Evolutionary conservation across 1,140 invertebrate species (phyloP).

Genomic region (Zaprionus vittiger): DNA sequence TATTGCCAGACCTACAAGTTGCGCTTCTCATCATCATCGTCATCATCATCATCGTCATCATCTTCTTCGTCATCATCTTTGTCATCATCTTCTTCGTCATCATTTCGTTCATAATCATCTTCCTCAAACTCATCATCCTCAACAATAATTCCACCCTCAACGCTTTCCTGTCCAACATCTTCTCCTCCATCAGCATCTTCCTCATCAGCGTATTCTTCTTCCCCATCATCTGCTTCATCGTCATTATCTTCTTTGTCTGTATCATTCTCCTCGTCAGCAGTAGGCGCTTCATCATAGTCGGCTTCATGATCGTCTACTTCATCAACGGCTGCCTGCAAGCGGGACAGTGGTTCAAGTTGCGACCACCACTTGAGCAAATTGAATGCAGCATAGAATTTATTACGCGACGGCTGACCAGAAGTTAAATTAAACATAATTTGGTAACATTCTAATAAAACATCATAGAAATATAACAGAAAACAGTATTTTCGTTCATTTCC

Average conservation of each 20-base stretch:
- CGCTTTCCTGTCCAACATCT: neutral
- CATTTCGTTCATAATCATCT: neutral
- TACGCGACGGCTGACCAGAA: too few species aligned
- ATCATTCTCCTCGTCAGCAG: neutral
- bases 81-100: neutral
- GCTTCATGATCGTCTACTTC: neutral
- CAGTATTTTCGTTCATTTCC: too few species aligned
- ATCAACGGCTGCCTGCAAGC: neutral
- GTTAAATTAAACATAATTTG: too few species aligned
- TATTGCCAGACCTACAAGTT: conserved; percentile 24
- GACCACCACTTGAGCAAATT: neutral
- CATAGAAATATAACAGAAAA: too few species aligned
- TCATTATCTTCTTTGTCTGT: neutral
- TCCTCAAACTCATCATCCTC: conserved; percentile 2
- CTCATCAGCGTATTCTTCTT: neutral
- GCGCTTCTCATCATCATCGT: neutral
- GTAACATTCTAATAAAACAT: too few species aligned
- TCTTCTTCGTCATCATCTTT: neutral
- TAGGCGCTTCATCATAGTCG: neutral
- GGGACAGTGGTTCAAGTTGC: conserved; percentile 36
- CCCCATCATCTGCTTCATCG: neutral
- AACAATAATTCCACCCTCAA: too few species aligned
- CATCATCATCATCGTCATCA: neutral
- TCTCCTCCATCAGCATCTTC: neutral
- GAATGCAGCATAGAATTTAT: neutral